These are phyloP conservation scores for Tinea semifulvella DNA, from an alignment of 2,888 invertebrate genomes.

Conservation along the genomic window DNA sequence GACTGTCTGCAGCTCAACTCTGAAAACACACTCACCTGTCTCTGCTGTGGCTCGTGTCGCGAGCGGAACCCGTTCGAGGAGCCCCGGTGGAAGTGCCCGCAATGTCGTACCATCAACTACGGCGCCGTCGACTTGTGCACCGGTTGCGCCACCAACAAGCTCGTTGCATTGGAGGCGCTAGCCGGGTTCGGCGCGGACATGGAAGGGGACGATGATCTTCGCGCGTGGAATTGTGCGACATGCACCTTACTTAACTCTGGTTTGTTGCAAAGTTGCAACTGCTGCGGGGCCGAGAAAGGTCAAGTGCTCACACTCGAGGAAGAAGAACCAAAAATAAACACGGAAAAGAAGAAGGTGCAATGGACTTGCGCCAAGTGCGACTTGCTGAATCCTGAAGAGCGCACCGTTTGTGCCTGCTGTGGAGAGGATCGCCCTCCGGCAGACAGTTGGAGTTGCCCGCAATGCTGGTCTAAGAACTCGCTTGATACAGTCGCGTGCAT, in stretches of 20 bases:
- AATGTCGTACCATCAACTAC: neutral
- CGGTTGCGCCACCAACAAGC: neutral
- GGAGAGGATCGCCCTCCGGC: neutral
- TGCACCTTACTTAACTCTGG: neutral
- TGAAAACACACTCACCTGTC: neutral
- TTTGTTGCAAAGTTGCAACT: neutral
- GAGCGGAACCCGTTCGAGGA: neutral
- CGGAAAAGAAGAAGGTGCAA: neutral
- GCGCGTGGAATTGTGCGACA: neutral
- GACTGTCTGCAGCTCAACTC: neutral
- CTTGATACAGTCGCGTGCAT: no score
- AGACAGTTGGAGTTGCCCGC: no score
- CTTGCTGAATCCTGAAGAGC: neutral
- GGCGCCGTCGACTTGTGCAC: neutral
- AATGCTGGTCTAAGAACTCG: no score
- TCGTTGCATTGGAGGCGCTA: neutral
- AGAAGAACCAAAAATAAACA: neutral
- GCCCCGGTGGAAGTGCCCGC: constrained; percentile 1
- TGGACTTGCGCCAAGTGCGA: neutral
- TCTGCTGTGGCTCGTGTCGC: neutral
- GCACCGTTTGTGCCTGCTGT: neutral
- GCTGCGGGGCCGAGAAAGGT: neutral
- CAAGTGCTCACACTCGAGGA: neutral
- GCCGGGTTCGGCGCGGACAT: neutral
- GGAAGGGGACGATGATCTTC: neutral